Percentiles rank a stretch among this genome's conserved stretches.
Evolutionary conservation across 2,113 vertebrate genomes (phyloP).

Genomic region (Hystrix cristata): DNA sequence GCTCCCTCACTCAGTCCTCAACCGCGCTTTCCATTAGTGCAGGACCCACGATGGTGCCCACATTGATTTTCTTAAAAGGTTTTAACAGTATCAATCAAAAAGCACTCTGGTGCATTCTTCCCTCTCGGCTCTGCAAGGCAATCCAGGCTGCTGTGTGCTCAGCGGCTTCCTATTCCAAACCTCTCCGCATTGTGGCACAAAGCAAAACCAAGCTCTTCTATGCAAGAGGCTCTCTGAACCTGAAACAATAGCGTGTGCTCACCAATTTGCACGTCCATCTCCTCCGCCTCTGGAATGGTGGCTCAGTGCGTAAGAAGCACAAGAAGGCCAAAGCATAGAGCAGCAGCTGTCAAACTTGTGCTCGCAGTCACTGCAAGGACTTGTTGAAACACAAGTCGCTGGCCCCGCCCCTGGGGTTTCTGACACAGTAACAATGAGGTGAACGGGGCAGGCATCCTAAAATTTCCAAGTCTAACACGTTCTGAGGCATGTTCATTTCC

Average conservation of each 20-base stretch:
- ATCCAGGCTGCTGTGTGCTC: background rate
- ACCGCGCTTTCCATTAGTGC: slow-evolving; percentile 78
- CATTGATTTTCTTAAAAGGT: slow-evolving; percentile 87
- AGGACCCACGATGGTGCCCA: slow-evolving; percentile 54
- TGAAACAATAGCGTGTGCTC: background rate
- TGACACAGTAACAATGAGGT: background rate
- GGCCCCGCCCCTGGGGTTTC: background rate
- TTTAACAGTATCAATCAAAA: slow-evolving; percentile 74
- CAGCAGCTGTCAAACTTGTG: background rate
- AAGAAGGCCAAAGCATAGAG: background rate
- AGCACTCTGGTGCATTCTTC: slow-evolving; percentile 52
- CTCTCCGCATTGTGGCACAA: background rate
- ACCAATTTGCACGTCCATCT: background rate
- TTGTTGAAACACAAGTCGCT: background rate
- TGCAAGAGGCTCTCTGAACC: background rate
- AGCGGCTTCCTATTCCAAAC: background rate
- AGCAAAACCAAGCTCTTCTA: background rate
- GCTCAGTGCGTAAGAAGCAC: background rate
- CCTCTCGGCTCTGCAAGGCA: slow-evolving; percentile 38
- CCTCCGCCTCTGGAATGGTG: background rate
- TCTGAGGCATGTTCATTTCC: background rate
- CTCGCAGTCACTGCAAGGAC: background rate
- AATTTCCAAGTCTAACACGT: background rate
- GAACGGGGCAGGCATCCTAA: fast-evolving
- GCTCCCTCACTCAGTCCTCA: slow-evolving; percentile 65